Conservation (phyloP, 2,113 vertebrate genomes). For the Origma solitaria region DNA sequence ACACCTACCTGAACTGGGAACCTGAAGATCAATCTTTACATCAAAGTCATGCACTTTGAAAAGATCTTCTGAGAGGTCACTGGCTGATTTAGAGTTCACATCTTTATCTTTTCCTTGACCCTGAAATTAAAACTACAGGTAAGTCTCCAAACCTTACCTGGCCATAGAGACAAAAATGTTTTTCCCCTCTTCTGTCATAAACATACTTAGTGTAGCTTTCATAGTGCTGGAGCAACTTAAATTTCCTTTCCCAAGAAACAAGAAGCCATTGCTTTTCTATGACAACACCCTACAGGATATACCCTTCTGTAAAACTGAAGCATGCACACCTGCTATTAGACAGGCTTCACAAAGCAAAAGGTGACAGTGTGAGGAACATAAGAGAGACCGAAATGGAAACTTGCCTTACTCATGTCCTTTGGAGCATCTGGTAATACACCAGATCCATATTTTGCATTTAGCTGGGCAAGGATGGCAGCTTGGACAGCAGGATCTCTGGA, state of each 20-base stretch:
- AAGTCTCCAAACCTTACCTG: not conserved
- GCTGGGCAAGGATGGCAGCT: constrained; percentile 94
- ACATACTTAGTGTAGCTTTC: not conserved
- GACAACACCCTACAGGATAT: not conserved
- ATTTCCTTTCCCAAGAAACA: not conserved
- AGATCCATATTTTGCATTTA: constrained; percentile 97
- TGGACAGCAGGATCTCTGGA: constrained; percentile 98
- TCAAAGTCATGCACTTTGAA: constrained; percentile 99
- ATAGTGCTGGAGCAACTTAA: not conserved
- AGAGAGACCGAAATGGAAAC: not conserved
- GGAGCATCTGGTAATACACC: constrained; percentile 80
- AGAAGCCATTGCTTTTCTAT: not conserved
- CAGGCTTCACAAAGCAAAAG: not conserved
- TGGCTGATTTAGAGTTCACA: constrained; percentile 84
- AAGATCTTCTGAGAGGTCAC: constrained; percentile 96
- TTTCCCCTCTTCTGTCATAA: not conserved
- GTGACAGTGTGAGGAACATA: not conserved
- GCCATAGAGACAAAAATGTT: not conserved
- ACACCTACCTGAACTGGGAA: constrained; percentile 92
- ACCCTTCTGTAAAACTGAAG: not conserved
- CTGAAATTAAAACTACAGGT: constrained; percentile 60
- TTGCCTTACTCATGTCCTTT: constrained; percentile 83
- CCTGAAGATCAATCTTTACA: constrained; percentile 98
- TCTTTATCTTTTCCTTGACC: constrained; percentile 90
- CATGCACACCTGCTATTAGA: not conserved